Evolutionary conservation across 2,888 invertebrate genomes (phyloP), one percentile per base, ranked within the genome.

Genomic region (Sepiola atlantica): DNA sequence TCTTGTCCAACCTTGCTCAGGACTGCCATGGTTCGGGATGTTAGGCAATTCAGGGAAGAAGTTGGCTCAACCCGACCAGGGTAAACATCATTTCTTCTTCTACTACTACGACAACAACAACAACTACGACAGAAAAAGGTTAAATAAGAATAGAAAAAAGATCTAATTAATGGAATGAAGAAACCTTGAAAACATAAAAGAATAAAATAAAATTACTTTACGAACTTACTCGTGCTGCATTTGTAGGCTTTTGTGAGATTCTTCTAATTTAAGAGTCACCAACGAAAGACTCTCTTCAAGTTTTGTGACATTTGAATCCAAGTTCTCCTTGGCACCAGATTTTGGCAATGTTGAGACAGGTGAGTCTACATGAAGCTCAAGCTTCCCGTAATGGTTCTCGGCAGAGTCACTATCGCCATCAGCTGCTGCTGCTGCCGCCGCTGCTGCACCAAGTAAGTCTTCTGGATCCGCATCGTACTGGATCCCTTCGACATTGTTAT

Each of bases 181-280:
- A 94, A 93, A 45, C 92, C 21, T 54, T 91, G 92, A 55, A 77
- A 57, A 32, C 10, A 94, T 10, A 55, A 93, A 45, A 57, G 57
- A 94, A 14, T 61, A 93, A 14, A 35, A 93, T 0, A 55, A n/a
- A 55, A 6, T 20, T 55, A 32, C 20, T 21, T 18, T 2, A 12
- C 0, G 0, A 92, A 97, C 98, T 98, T 97, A 98, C 98, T 98
- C 98, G 98, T 98, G 97, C 97, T 98, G 98, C 35, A 98, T 98
- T 96, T 98, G 98, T 94, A 98, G 97, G 0, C 98, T 98, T 97
- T 98, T 98, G 28, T 98, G 98, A 6, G 98, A 98, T 97, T 98
- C 98, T 95, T 98, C 98, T 57, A 98, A 97, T 95, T 98, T 98
- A 94, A 98, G 97, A 96, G 98, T 98, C 92, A 98, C 95, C 95